Evolutionary conservation across 1,140 invertebrate species (phyloP).

Genomic region (Holotrichia oblita): DNA sequence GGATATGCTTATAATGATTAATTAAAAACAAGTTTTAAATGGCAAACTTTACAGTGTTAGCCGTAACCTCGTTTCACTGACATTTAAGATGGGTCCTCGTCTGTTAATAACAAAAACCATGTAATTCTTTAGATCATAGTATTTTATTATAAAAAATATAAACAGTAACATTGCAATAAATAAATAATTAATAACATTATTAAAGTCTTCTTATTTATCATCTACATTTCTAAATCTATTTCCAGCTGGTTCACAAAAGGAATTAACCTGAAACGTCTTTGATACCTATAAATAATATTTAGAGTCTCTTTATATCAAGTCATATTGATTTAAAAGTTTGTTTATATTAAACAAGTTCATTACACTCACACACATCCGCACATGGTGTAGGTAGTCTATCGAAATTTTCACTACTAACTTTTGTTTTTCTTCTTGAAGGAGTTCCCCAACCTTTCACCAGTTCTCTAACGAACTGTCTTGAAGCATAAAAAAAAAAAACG

Average conservation of each 20-base stretch:
- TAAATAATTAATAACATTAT: conserved; percentile 33
- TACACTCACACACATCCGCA: background rate
- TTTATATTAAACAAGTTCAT: no score
- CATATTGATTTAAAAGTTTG: no score
- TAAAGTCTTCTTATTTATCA: conserved; percentile 10
- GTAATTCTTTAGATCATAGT: conserved; percentile 7
- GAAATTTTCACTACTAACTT: conserved; percentile 7
- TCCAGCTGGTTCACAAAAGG: background rate
- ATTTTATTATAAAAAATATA: conserved; percentile 36
- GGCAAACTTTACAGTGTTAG: no score
- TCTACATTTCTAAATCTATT: background rate
- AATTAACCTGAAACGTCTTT: no score
- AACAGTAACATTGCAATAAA: conserved; percentile 32
- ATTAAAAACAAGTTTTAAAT: no score
- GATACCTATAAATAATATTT: no score
- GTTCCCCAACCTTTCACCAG: background rate
- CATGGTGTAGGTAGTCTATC: background rate
- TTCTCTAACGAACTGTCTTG: background rate
- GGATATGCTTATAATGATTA: no score
- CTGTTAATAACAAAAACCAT: conserved; percentile 11
- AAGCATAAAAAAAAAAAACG: background rate
- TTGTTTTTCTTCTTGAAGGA: background rate
- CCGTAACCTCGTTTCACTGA: background rate
- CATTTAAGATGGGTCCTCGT: conserved; percentile 8
- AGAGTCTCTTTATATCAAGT: no score